phyloP scores from a whole-genome alignment of 2,113 vertebrate genomes.

The Sceloporus undulatus region DNA sequence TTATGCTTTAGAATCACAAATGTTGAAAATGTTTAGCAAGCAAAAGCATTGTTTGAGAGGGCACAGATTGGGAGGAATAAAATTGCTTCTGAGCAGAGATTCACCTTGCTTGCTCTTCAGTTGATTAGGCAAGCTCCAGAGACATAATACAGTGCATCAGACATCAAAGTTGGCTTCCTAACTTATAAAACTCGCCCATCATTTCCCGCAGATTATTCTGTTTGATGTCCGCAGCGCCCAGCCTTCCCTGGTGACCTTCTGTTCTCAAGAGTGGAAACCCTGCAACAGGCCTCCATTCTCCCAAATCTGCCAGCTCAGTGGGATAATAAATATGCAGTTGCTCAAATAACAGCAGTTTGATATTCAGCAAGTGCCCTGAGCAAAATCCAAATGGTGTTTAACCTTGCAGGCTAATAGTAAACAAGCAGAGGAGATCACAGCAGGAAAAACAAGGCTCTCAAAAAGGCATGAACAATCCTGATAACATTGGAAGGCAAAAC shows the following conservation, averaged over 20 bases:
- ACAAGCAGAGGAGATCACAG: background rate
- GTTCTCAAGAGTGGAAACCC: background rate
- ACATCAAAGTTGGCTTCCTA: conserved; percentile 40
- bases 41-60: background rate
- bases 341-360: conserved; percentile 25
- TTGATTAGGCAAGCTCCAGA: conserved; percentile 26
- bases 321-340: conserved; percentile 40
- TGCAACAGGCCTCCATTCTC: background rate
- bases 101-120: conserved; percentile 21
- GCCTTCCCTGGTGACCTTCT: conserved; percentile 23
- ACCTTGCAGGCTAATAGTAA: conserved; percentile 23
- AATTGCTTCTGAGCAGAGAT: background rate
- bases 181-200: conserved; percentile 24
- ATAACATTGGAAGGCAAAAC: conserved; percentile 5
- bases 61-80: background rate
- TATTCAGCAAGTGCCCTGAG: conserved; percentile 34
- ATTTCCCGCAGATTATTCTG: conserved; percentile 39
- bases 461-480: background rate
- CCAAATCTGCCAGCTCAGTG: background rate
- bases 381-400: conserved; percentile 32
- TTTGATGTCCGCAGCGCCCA: conserved; percentile 39
- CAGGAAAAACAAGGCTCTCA: background rate
- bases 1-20: background rate
- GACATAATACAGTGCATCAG: background rate
- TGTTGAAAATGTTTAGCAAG: background rate